Conservation (phyloP, 1,140 invertebrate species). For the Muscidifurax raptorellus region DNA sequence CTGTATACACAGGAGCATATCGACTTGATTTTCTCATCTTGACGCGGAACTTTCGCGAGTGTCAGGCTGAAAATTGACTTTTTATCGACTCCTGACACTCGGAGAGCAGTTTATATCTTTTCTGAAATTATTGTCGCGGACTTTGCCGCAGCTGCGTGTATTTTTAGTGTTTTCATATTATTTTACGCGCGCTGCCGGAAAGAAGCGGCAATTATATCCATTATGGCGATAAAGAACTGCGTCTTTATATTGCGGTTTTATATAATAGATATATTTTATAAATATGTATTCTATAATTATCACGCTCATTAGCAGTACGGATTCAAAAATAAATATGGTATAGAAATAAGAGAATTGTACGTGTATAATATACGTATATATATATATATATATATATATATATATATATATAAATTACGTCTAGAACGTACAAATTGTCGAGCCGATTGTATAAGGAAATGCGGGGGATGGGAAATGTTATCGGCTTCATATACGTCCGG, state of each 20-base stretch:
- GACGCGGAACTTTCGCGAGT: background rate
- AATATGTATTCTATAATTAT: too few species aligned
- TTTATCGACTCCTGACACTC: slow-evolving; percentile 37
- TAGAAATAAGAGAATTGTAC: too few species aligned
- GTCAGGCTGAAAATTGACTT: slow-evolving; percentile 24
- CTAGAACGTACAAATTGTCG: slow-evolving; percentile 2
- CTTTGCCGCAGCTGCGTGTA: background rate
- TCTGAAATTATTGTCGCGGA: background rate
- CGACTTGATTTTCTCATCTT: slow-evolving; percentile 44
- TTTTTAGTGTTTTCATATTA: background rate
- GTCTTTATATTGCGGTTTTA: too few species aligned
- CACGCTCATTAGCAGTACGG: too few species aligned
- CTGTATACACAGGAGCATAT: background rate
- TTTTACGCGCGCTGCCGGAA: background rate
- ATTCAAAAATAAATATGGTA: too few species aligned
- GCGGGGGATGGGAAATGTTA: slow-evolving; percentile 69
- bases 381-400: background rate
- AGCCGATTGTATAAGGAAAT: slow-evolving; percentile 64
- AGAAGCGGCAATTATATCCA: background rate
- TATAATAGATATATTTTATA: too few species aligned
- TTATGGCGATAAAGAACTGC: too few species aligned
- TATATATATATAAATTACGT: slow-evolving; percentile 11
- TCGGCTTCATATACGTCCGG: slow-evolving; percentile 70
- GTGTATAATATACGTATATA: too few species aligned
- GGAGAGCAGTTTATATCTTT: slow-evolving; percentile 1